These are phyloP conservation scores for Mohoua ochrocephala DNA, from an alignment of 2,113 vertebrate species.

Conservation along the genomic window DNA sequence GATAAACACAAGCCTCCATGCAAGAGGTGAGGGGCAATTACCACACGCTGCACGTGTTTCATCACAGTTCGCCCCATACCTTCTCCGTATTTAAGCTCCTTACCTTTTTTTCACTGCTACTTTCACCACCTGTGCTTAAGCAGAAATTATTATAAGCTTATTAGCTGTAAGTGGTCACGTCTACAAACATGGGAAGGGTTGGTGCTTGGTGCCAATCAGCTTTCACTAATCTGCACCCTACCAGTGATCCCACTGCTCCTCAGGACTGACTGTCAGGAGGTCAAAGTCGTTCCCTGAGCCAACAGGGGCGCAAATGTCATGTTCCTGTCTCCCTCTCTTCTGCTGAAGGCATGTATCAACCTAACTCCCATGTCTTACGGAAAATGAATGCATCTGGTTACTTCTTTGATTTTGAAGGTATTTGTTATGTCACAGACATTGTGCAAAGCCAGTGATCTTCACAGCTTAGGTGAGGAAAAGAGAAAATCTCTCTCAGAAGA, in stretches of 20 bases:
- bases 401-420: neutral
- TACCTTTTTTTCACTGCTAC: neutral
- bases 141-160: slow-evolving; percentile 54
- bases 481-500: neutral
- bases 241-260: neutral
- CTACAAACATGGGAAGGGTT: slow-evolving; percentile 36
- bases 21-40: neutral
- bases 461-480: neutral
- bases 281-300: neutral
- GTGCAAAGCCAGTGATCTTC: neutral
- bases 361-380: neutral
- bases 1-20: neutral
- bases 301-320: neutral
- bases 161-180: slow-evolving; percentile 45
- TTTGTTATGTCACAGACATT: neutral
- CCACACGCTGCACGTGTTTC: neutral
- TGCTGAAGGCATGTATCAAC: neutral
- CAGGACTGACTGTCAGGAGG: neutral
- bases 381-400: neutral
- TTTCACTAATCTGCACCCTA: slow-evolving; percentile 28
- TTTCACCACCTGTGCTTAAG: slow-evolving; percentile 42
- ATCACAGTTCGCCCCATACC: neutral
- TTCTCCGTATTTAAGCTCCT: neutral
- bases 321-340: neutral
- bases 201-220: slow-evolving; percentile 20